A percentile compares a stretch with the other conserved stretches of the same genome.
phyloP scores from a whole-genome alignment of 2,888 invertebrate genomes.

The Lepeophtheirus nordmannii region DNA sequence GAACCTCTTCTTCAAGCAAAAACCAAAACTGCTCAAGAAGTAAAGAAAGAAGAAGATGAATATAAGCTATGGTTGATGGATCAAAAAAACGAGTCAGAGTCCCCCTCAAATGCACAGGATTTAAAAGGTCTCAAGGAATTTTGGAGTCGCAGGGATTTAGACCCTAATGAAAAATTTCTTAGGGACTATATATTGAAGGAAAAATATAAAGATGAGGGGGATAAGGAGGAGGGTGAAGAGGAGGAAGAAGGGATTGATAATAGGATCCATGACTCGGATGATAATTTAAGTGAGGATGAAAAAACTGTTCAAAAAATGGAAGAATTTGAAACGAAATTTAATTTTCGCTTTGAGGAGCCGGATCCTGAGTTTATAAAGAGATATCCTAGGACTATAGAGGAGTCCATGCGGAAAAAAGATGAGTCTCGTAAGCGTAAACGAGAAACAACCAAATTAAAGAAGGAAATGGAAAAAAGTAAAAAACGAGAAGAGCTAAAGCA shows the following conservation, averaged over 20 bases:
- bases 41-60: slow-evolving; percentile 37
- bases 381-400: slow-evolving; percentile 74
- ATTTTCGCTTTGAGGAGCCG: slow-evolving; percentile 89
- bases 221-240: slow-evolving; percentile 43
- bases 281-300: slow-evolving; percentile 39
- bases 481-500: slow-evolving; percentile 74
- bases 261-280: slow-evolving; percentile 40
- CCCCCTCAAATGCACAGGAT: slow-evolving; percentile 39
- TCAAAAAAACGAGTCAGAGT: slow-evolving; percentile 45
- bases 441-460: slow-evolving; percentile 53
- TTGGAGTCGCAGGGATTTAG: slow-evolving; percentile 67
- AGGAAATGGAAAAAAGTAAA: slow-evolving; percentile 56
- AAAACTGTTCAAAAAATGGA: slow-evolving; percentile 61
- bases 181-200: slow-evolving; percentile 82
- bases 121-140: slow-evolving; percentile 60
- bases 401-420: slow-evolving; percentile 63
- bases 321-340: slow-evolving; percentile 83
- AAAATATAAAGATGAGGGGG: slow-evolving; percentile 41
- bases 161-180: slow-evolving; percentile 70
- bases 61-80: slow-evolving; percentile 68
- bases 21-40: background rate
- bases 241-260: slow-evolving; percentile 41
- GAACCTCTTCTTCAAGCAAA: slow-evolving; percentile 37
- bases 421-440: slow-evolving; percentile 61
- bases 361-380: slow-evolving; percentile 78